Percentiles rank a stretch among this genome's conserved stretches.
These are phyloP conservation scores for Pseudotriccus pelzelni DNA, from an alignment of 2,797 vertebrate species.

Conservation along the genomic window DNA sequence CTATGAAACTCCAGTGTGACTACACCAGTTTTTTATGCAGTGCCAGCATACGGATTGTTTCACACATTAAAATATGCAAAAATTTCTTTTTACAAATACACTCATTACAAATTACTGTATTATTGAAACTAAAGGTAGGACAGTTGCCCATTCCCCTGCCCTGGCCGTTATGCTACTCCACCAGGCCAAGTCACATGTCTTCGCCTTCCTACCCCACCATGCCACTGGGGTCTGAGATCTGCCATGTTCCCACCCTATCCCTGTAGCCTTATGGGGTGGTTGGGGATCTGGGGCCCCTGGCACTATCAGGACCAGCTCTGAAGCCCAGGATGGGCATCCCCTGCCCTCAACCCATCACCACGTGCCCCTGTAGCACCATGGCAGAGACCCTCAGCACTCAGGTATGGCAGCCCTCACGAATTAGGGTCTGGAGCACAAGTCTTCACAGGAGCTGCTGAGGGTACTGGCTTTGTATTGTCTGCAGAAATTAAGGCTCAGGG, in stretches of 20 bases:
- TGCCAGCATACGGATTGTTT: accelerated
- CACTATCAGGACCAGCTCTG: accelerated
- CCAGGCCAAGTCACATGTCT: background rate
- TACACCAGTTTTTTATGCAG: background rate
- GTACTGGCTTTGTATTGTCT: background rate
- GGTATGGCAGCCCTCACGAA: background rate
- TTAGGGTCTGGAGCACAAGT: background rate
- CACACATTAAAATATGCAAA: background rate
- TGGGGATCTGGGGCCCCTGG: accelerated
- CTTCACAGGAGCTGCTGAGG: background rate
- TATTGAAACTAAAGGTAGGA: background rate
- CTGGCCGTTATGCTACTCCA: background rate
- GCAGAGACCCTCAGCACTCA: background rate
- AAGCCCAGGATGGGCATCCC: background rate
- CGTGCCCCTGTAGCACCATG: accelerated
- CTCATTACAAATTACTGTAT: background rate
- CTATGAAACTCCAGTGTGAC: background rate
- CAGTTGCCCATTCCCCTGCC: no score
- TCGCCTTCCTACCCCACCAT: background rate
- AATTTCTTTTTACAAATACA: background rate
- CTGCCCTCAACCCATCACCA: background rate
- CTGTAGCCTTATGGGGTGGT: accelerated
- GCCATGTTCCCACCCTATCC: accelerated
- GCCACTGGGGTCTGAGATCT: background rate
- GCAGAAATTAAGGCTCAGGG: background rate